A percentile compares a stretch with the other conserved stretches of the same genome.
Evolutionary conservation across 1,140 invertebrate species (phyloP).

Genomic region (Halyomorpha halys): DNA sequence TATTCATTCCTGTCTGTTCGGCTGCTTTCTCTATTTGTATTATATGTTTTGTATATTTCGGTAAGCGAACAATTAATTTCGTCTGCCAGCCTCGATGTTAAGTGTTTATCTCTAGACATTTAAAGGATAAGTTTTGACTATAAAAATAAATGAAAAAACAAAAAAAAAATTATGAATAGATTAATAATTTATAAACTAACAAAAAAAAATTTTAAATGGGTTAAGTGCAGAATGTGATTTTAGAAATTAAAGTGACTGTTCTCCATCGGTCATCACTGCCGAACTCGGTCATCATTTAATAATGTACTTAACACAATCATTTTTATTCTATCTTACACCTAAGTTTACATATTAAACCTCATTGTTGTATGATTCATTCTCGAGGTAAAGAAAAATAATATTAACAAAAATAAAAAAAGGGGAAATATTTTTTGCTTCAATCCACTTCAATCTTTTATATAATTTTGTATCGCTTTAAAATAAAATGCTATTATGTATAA

Average conservation of each 20-base stretch:
- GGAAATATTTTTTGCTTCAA: neutral
- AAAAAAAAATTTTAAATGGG: conserved; percentile 2
- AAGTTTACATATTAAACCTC: neutral
- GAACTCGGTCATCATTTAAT: conserved; percentile 14
- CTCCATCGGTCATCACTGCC: conserved; percentile 8
- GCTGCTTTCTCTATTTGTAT: neutral
- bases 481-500: neutral
- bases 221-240: conserved; percentile 18
- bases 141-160: too few species aligned
- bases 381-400: too few species aligned
- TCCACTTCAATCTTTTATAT: conserved; percentile 1
- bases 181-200: neutral
- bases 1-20: too few species aligned
- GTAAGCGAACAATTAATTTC: neutral
- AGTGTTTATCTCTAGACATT: too few species aligned
- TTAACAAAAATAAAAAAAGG: too few species aligned
- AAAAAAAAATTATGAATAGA: too few species aligned
- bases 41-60: conserved; percentile 16
- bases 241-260: neutral
- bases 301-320: conserved; percentile 21
- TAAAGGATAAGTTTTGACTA: too few species aligned
- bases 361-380: too few species aligned
- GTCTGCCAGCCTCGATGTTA: too few species aligned
- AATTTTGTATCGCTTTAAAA: conserved; percentile 10
- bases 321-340: neutral